Base-by-base conservation (phyloP, 2,888 invertebrate species). In the Drosophila paramelanica region DNA sequence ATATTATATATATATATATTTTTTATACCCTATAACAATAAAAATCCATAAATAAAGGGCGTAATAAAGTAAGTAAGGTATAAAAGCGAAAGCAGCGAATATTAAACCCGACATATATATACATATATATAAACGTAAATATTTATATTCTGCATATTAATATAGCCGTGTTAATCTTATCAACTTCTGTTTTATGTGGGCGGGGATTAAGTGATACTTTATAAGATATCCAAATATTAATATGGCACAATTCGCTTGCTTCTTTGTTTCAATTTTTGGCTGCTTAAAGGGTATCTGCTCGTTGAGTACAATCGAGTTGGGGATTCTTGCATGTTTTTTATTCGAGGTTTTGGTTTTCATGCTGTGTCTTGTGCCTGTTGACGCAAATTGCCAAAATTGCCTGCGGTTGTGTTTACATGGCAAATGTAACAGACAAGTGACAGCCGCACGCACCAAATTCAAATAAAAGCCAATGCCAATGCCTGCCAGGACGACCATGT, bases 351-450 rank as follows among this genome's bases (percentile, higher is more conserved):
- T 55, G 57, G 64, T 65, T 69, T 43, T 57, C 74, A 56, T 76
- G 79, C 65, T 76, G 76, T 45, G 64, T 67, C 38, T 64, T 59
- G 67, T 66, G 85, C 80, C 88, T 86, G 85, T 89, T 89, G 85
- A 85, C 85, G 88, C 85, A 85, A 86, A 86, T 89, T 86, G 84
- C 81, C 88, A 73, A 86, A 86, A 89, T 89, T 86, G 89, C 86
- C 86, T 89, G 86, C 87, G 86, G 89, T 88, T 86, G 77, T 88
- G 87, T 89, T 88, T 86, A 86, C 89, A 86, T 79, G 77, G 84
- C 75, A 78, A 86, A 88, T 89, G 89, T 87, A 84, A 88, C 86
- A 85, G 89, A 89, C 86, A 86, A 88, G 89, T 89, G 86, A 89
- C 86, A 86, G 86, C 74, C 81, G 89, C 85, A 89, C 89, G 85